Conservation (phyloP, 2,797 vertebrate species). For the Tarsius wallacei region DNA sequence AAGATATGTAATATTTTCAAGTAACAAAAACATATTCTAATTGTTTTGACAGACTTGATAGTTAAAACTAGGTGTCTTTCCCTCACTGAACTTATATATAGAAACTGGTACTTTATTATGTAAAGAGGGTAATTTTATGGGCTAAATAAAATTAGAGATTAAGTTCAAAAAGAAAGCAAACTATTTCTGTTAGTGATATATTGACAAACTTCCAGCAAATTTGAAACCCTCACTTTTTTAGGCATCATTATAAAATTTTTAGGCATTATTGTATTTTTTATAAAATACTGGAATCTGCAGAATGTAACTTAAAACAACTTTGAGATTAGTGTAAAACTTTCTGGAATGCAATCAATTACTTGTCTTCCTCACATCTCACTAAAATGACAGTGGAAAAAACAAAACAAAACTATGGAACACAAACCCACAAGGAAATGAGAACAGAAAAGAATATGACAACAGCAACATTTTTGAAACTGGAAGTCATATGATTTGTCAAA, state of each 20-base stretch:
- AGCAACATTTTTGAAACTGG: not conserved
- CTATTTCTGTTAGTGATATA: not conserved
- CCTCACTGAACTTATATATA: not conserved
- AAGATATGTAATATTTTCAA: not conserved
- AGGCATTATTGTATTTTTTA: not conserved
- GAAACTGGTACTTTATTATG: conserved; percentile 20
- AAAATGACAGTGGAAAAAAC: conserved; percentile 13
- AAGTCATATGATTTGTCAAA: not conserved
- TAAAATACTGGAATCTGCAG: not conserved
- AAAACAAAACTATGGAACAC: not conserved
- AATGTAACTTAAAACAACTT: not conserved
- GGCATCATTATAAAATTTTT: not conserved
- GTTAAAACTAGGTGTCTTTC: not conserved
- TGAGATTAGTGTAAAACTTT: not conserved
- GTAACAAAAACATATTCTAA: conserved; percentile 16
- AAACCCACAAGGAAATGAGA: not conserved
- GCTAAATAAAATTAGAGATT: conserved; percentile 40
- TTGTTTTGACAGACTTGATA: not conserved
- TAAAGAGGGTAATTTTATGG: conserved; percentile 1
- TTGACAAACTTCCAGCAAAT: not conserved
- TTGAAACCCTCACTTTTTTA: not conserved
- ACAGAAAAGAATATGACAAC: not conserved
- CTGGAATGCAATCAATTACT: not conserved
- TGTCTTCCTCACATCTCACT: not conserved
- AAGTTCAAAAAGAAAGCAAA: conserved; percentile 30